Base-by-base conservation (phyloP, 2,113 vertebrate genomes). In the Rutilus rutilus region DNA sequence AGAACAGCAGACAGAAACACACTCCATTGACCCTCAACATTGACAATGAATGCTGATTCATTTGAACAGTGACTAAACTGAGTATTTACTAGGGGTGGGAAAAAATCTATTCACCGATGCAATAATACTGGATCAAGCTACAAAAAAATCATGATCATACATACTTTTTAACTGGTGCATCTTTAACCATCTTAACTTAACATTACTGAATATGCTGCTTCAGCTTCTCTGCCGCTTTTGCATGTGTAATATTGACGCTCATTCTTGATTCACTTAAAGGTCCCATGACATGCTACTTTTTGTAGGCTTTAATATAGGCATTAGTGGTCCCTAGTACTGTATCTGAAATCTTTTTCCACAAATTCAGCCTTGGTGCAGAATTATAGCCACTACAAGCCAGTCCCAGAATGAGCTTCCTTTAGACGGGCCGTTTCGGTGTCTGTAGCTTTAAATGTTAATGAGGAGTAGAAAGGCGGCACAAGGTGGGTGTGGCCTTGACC, bases 1-100 rank as follows among this genome's bases (percentile, higher is more conserved):
- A 92, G 93, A 39, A 4, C 42, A 25, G 14, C 57, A 23, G 42
- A 36, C 33, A 59, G 15, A 71, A 78, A 50, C 73, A 54, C 59
- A 67, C 17, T 4, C 30, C 1, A 76, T 6, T 12, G 4, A 71
- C 9, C 33, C 8, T 71, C 8, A 69, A 39, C 65, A 39, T 36
- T 69, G 19, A 36, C 65, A 69, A 10, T 69, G 8, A 69, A 69
- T 36, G 19, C 54, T 57, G 54, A 57, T 57, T 57, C 54, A 57
- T 57, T 23, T 57, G 50, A 33, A 65, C 64, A 17, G 64, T 65
- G 2, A 67, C 64, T 8, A 17, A 27, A 65, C 15, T 30, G 27
- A 30, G 27, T 65, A 30, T 65, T 30, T 7, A 65, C 27, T 30
- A 67, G 64, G 64, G 33, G 27, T 17, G 30, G 30, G 6, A 65